A percentile compares a stretch with the other conserved stretches of the same genome.
phyloP scores from a whole-genome alignment of 2,113 vertebrate species.

The Sorex araneus region DNA sequence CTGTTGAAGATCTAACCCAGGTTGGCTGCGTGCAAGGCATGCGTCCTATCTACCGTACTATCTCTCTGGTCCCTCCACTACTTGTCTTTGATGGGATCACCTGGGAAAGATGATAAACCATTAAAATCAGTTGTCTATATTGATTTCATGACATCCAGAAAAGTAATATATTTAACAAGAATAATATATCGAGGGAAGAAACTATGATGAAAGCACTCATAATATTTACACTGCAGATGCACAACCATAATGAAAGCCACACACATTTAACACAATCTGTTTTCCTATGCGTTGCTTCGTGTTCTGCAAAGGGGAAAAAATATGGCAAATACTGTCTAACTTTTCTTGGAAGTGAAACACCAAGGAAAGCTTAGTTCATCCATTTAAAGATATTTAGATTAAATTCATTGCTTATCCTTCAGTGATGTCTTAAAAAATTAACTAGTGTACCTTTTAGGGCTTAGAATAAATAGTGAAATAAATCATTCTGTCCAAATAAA shows the following conservation, averaged over 20 bases:
- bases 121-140: neutral
- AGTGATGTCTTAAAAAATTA: neutral
- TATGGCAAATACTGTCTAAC: conserved; percentile 38
- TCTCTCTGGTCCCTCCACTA: neutral
- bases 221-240: neutral
- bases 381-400: conserved; percentile 39
- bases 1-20: no score
- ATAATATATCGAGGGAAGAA: neutral
- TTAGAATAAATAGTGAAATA: conserved; percentile 29
- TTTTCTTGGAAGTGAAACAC: conserved; percentile 41
- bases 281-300: conserved; percentile 19
- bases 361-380: conserved; percentile 26
- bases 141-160: neutral
- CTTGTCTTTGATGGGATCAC: neutral
- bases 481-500: accelerated
- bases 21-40: no score
- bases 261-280: conserved; percentile 12
- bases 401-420: neutral
- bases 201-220: conserved; percentile 37
- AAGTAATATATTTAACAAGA: neutral
- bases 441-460: neutral
- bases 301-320: conserved; percentile 42
- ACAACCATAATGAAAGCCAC: conserved; percentile 47
- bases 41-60: no score
- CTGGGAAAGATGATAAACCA: conserved; percentile 26